phyloP scores from a whole-genome alignment of 2,888 invertebrate species.

The Microctonus aethiopoides region DNA sequence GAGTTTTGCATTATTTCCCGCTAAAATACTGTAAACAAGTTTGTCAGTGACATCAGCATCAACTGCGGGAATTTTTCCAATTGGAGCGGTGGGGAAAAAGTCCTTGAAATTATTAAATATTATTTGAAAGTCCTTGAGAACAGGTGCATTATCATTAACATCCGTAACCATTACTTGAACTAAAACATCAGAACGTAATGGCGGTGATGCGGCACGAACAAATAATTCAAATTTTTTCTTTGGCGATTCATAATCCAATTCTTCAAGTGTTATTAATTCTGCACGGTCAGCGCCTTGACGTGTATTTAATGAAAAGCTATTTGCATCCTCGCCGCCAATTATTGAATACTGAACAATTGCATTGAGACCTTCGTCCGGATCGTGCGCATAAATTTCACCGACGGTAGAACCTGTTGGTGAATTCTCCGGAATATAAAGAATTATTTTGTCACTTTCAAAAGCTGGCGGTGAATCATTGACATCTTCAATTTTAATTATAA shows the following conservation, averaged over 20 bases:
- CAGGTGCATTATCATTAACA: constrained; percentile 94
- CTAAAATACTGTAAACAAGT: constrained; percentile 83
- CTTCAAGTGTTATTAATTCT: constrained; percentile 87
- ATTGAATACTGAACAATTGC: constrained; percentile 94
- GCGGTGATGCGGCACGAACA: constrained; percentile 90
- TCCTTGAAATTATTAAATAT: constrained; percentile 96
- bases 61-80: constrained; percentile 91
- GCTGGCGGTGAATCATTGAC: constrained; percentile 92
- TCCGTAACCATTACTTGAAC: constrained; percentile 92
- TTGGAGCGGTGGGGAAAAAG: constrained; percentile 91
- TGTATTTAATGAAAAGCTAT: constrained; percentile 84
- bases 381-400: constrained; percentile 88
- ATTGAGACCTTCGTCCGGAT: constrained; percentile 93
- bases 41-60: constrained; percentile 95
- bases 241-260: constrained; percentile 95
- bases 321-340: constrained; percentile 91
- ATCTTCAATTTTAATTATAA: constrained; percentile 86
- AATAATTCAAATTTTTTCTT: constrained; percentile 90
- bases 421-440: constrained; percentile 92
- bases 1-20: constrained; percentile 93
- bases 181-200: constrained; percentile 87
- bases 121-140: constrained; percentile 90
- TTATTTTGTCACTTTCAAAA: constrained; percentile 88
- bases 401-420: constrained; percentile 96
- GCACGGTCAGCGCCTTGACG: constrained; percentile 87